Evolutionary conservation across 2,113 vertebrate genomes (phyloP), one percentile per base, ranked within the genome.

Genomic region (Benitochromis conjunctus): DNA sequence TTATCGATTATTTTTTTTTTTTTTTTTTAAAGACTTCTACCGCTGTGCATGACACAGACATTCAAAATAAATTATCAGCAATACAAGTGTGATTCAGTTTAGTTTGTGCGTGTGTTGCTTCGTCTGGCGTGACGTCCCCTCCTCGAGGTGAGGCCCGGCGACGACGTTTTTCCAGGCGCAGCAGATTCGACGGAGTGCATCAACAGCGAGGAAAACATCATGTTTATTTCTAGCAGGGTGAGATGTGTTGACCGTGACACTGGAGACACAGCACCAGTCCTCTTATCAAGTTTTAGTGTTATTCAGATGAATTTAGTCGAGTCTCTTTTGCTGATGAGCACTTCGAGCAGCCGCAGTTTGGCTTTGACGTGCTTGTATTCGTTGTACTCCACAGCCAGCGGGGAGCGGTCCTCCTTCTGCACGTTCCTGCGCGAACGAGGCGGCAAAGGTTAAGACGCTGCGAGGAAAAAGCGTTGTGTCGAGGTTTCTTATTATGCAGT

Each of bases 341-440:
- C 99, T 86, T 99, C 98, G 94, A 99, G 94, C 31, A 99, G 97
- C 89, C 97, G 94, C 77, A 99, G 95, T 86, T 99, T 99, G 36
- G 99, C 99, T 92, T 99, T 99, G 16, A 99, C 90, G 54, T 99
- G 98, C 92, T 99, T 99, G 95, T 99, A 99, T 87, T 98, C 98
- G 0, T 90, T 97, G 95, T 99, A 99, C 38, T 99, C 98, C 79
- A 96, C 97, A 1, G 98, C 97, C 96, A 99, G 95, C 0, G 98
- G 98, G 74, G 96, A 90, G 79, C 99, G 98, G 87, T 99, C 99
- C 93, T 99, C 99, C 91, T 99, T 99, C 95, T 99, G 98, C 85
- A 97, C 97, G 0, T 96, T 98, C 95, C 99, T 99, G 62, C 55
- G 41, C 86, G 46, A 89, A 89, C 24, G 74, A 57, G 21, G 84